phyloP scores from a whole-genome alignment of 2,888 invertebrate genomes.

The Tillus elongatus region DNA sequence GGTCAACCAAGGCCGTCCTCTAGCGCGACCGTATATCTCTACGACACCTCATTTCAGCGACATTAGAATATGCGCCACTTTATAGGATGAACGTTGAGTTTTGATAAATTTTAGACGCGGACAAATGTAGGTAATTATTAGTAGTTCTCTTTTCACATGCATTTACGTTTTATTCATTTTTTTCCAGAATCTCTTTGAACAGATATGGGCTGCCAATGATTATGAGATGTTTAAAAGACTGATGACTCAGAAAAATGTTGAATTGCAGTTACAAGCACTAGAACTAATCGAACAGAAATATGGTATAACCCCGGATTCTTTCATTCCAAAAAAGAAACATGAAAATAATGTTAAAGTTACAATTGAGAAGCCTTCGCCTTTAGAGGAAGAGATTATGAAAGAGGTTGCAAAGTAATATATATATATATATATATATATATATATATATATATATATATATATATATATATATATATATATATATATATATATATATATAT shows the following conservation, averaged over 20 bases:
- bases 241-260: conserved; percentile 90
- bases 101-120: too few species aligned
- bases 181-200: conserved; percentile 52
- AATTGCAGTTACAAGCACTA: conserved; percentile 79
- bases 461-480: too few species aligned
- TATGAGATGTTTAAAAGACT: conserved; percentile 80
- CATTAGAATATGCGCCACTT: too few species aligned
- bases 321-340: conserved; percentile 44
- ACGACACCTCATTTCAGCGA: too few species aligned
- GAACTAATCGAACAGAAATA: conserved; percentile 75
- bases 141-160: too few species aligned
- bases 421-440: not conserved
- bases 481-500: too few species aligned
- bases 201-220: conserved; percentile 91
- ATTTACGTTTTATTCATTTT: too few species aligned
- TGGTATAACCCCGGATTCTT: conserved; percentile 56
- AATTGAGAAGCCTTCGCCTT: conserved; percentile 36
- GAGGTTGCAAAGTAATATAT: conserved; percentile 40
- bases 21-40: too few species aligned
- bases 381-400: conserved; percentile 39
- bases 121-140: too few species aligned
- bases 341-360: conserved; percentile 29
- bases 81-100: too few species aligned
- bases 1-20: too few species aligned
- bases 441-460: too few species aligned